Conservation (phyloP, 2,888 invertebrate species). For the Caradrina clavipalpis region DNA sequence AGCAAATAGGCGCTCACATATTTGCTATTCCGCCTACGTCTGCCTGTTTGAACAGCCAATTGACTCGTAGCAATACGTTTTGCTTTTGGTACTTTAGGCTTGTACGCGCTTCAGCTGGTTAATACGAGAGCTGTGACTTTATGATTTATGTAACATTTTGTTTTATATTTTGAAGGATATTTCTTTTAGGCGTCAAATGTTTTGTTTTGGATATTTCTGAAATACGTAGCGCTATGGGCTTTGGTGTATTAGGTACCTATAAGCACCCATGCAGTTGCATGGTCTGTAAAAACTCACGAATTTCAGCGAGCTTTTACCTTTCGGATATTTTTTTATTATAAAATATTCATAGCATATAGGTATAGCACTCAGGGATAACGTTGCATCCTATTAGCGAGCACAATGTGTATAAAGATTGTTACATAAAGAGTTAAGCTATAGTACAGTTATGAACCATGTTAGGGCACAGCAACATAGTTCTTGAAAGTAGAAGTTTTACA, state of each 20-base stretch:
- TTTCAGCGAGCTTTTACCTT: no score
- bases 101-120: slow-evolving; percentile 49
- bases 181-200: background rate
- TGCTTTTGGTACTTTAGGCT: slow-evolving; percentile 69
- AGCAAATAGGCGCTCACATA: slow-evolving; percentile 69
- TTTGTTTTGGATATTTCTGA: background rate
- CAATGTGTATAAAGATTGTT: no score
- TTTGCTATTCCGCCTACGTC: slow-evolving; percentile 79
- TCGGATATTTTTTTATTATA: no score
- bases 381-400: no score
- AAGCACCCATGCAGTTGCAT: background rate
- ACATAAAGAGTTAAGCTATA: no score
- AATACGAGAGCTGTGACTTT: slow-evolving; percentile 29
- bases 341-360: no score
- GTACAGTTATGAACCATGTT: no score
- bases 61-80: slow-evolving; percentile 78
- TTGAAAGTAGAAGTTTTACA: no score
- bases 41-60: slow-evolving; percentile 78
- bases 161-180: background rate
- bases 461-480: no score
- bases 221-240: slow-evolving; percentile 1
- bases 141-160: slow-evolving; percentile 26
- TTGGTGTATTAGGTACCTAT: background rate
- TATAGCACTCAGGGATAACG: no score
- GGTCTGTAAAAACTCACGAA: no score